Evolutionary conservation across 2,797 vertebrate species (phyloP).

Genomic region (Notoglanidium macrostoma): DNA sequence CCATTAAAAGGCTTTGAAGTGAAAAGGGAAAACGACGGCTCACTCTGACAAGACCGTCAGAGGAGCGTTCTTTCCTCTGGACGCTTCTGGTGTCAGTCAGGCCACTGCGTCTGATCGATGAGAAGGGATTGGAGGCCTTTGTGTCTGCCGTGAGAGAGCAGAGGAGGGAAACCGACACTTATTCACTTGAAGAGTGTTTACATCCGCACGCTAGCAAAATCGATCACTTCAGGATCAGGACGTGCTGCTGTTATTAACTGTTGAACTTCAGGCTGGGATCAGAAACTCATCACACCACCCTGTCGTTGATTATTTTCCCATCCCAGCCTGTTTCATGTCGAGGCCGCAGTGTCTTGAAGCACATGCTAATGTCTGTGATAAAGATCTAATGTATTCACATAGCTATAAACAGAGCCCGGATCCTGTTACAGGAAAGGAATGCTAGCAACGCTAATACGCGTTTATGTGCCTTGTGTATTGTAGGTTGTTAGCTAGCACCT

Average conservation of each 20-base stretch:
- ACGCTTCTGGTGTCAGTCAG: not conserved
- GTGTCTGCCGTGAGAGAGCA: not conserved
- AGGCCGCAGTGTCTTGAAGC: not conserved
- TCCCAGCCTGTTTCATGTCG: not conserved
- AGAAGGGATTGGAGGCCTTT: not conserved
- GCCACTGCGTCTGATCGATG: constrained; percentile 15
- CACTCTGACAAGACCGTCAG: not conserved
- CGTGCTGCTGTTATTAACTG: not conserved
- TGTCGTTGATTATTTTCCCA: not conserved
- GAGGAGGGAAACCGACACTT: not conserved
- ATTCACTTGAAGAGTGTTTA: not conserved
- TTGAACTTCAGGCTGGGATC: not conserved
- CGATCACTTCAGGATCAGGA: not conserved
- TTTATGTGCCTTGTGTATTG: constrained; percentile 41
- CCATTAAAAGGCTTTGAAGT: constrained; percentile 61
- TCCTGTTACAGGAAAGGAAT: constrained; percentile 40
- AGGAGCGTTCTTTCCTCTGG: not conserved
- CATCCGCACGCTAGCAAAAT: not conserved
- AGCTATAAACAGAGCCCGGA: constrained; percentile 54
- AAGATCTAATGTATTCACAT: constrained; percentile 42
- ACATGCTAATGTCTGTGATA: not conserved
- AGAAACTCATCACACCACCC: not conserved
- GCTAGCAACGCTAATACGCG: constrained; percentile 47
- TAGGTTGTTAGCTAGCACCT: constrained; percentile 44
- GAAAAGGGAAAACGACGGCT: constrained; percentile 40